Evolutionary conservation across 2,113 vertebrate species (phyloP).

Genomic region (Epinephelus lanceolatus): DNA sequence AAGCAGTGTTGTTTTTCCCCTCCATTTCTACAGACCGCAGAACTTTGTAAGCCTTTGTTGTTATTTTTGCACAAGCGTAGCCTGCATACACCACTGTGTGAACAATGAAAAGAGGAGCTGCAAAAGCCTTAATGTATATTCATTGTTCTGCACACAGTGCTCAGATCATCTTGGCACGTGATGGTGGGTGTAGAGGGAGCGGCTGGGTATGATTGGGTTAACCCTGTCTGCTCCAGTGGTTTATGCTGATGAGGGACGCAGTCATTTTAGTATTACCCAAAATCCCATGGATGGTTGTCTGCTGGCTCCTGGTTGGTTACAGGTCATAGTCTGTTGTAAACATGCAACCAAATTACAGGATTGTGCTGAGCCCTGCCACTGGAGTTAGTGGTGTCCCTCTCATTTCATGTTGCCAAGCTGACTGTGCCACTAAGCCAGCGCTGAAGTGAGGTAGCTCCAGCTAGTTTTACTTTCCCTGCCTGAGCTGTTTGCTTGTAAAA

Average conservation of each 20-base stretch:
- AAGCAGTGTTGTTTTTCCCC: constrained; percentile 3
- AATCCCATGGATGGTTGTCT: constrained; percentile 68
- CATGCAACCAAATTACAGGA: constrained; percentile 78
- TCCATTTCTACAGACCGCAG: constrained; percentile 43
- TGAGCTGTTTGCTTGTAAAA: constrained; percentile 32
- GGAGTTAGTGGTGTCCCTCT: constrained; percentile 72
- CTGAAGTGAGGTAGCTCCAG: constrained; percentile 44
- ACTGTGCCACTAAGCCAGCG: constrained; percentile 60
- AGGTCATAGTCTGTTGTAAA: constrained; percentile 76
- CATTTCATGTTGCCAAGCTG: constrained; percentile 73
- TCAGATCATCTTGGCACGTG: constrained; percentile 53
- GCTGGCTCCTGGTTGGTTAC: constrained; percentile 72
- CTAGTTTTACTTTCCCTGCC: constrained; percentile 30
- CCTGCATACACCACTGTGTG: constrained; percentile 10
- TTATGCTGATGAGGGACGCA: constrained; percentile 52
- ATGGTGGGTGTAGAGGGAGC: constrained; percentile 36
- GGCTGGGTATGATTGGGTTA: constrained; percentile 47
- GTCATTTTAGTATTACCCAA: constrained; percentile 74
- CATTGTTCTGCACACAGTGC: constrained; percentile 53
- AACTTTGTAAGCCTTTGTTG: constrained; percentile 58
- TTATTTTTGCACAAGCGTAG: constrained; percentile 54
- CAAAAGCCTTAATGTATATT: constrained; percentile 50
- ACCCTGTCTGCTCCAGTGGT: constrained; percentile 61
- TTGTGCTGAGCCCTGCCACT: constrained; percentile 60
- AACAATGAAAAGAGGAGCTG: constrained; percentile 35